phyloP scores from a whole-genome alignment of 2,113 vertebrate genomes.

The Onychostruthus taczanowskii region DNA sequence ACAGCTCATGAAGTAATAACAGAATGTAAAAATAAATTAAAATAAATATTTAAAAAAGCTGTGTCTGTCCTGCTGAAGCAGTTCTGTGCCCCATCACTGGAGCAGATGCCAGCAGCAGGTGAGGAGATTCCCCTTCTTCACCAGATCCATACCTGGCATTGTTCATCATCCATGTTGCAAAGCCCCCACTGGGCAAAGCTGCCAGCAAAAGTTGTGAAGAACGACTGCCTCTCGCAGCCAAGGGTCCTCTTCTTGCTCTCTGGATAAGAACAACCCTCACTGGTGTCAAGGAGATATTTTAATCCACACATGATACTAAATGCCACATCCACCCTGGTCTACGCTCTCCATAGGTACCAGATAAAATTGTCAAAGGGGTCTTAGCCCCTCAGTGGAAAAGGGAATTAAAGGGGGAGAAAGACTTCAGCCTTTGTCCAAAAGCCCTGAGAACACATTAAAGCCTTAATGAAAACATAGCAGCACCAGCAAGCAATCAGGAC shows the following conservation, averaged over 20 bases:
- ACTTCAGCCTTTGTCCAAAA: not conserved
- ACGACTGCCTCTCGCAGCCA: not conserved
- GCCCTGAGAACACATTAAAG: not conserved
- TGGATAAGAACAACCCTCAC: fast-evolving
- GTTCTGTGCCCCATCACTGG: not conserved
- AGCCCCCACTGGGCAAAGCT: fast-evolving
- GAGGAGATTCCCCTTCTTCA: not conserved
- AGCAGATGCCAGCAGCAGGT: not conserved
- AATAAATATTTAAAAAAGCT: not conserved
- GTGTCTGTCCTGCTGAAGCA: not conserved
- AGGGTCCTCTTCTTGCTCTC: not conserved
- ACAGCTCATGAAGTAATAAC: not conserved
- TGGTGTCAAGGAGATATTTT: not conserved
- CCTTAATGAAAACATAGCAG: not conserved
- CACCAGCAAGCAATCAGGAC: not conserved
- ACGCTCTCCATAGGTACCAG: fast-evolving
- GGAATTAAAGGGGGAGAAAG: not conserved
- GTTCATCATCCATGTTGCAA: fast-evolving
- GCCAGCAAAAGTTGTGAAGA: not conserved
- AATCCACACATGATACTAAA: not conserved
- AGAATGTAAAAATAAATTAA: not conserved
- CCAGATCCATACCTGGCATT: not conserved
- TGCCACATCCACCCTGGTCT: not conserved
- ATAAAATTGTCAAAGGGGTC: not conserved
- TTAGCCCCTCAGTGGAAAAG: not conserved